Base-by-base conservation (phyloP, 2,888 invertebrate genomes). In the Drosophila hamatofila region DNA sequence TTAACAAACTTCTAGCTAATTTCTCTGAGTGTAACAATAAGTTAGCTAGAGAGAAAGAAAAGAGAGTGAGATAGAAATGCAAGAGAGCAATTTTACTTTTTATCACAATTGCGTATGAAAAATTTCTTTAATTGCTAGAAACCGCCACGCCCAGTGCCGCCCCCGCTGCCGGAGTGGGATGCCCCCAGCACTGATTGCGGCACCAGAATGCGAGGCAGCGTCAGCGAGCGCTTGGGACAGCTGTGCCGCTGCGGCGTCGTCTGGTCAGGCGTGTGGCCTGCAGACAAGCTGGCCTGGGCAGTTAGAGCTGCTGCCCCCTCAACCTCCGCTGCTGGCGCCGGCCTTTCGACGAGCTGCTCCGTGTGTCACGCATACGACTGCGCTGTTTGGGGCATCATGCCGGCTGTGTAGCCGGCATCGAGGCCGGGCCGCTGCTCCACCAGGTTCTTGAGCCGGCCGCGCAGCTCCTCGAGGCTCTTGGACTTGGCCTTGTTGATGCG, bases 401-500 rank as follows among this genome's bases (percentile, higher is more conserved):
- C 90, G 35, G 89, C 86, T 48, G 86, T 82, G 59, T 88, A 90
- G 35, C 83, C 80, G 2, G 83, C 86, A 58, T 88, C 88, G 12
- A 86, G 69, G 0, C 87, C 88, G 18, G 83, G 96, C 76, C 96
- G 96, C 63, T 97, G 96, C 63, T 97, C 97, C 39, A 97, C 97
- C 95, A 97, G 96, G 92, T 96, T 96, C 94, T 96, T 96, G 91
- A 97, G 94, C 75, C 97, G 94, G 0, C 97, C 97, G 4, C 97
- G 93, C 65, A 97, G 91, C 89, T 97, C 97, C 88, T 97, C 97
- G 78, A 97, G 93, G 88, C 97, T 97, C 93, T 97, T 97, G 72
- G 97, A 97, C 91, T 97, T 97, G 7, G 97, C 97, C 92, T 97
- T 97, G 92, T 97, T 97, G 92, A 97, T 97, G 90, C 97, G 94